A percentile compares a stretch with the other conserved stretches of the same genome.
Conservation (phyloP, 92 coral and sea anemone species). For the Palythoa grandis region DNA sequence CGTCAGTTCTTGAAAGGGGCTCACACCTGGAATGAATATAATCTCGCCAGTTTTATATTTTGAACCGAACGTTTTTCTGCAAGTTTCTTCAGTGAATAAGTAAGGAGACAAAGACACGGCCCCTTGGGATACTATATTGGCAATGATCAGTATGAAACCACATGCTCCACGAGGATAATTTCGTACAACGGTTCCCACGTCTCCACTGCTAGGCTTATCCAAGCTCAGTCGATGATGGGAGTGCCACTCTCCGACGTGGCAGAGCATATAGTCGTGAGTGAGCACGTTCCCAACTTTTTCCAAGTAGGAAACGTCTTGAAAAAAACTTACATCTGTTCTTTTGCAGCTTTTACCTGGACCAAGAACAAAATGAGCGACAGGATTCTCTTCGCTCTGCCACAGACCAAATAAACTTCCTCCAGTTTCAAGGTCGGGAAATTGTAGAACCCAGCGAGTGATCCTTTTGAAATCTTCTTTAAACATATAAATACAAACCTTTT, state of each 20-base stretch:
- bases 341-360: conserved; percentile 85
- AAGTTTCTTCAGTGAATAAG: conserved; percentile 37
- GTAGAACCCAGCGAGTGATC: conserved; percentile 67
- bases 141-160: conserved; percentile 82
- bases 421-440: conserved; percentile 72
- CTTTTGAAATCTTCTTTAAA: conserved; percentile 61
- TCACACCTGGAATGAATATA: neutral
- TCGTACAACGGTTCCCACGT: conserved; percentile 65
- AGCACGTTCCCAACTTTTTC: conserved; percentile 71
- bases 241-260: conserved; percentile 97
- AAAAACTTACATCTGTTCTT: conserved; percentile 65
- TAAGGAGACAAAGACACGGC: conserved; percentile 61
- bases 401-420: conserved; percentile 92
- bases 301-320: conserved; percentile 81
- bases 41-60: conserved; percentile 45
- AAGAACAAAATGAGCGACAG: conserved; percentile 66
- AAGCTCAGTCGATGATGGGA: conserved; percentile 81
- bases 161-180: conserved; percentile 73
- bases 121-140: conserved; percentile 55
- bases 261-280: conserved; percentile 71
- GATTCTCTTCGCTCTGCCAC: conserved; percentile 50
- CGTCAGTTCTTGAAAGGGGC: conserved; percentile 14
- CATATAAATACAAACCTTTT: conserved; percentile 49
- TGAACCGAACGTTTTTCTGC: neutral
- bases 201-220: conserved; percentile 79